Conservation (phyloP, 2,797 vertebrate species). For the Coregonus suidteri region DNA sequence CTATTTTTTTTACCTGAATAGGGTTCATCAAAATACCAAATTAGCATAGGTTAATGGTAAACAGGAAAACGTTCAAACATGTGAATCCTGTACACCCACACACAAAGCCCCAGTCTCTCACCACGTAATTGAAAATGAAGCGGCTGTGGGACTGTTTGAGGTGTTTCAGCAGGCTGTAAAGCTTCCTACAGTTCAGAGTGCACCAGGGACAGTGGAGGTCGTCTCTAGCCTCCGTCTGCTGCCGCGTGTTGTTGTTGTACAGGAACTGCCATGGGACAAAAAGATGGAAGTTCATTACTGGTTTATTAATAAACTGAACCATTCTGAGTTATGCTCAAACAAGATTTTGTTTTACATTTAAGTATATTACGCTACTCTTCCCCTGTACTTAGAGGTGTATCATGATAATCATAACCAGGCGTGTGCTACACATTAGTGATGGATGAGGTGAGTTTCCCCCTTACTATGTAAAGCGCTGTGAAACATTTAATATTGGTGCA, state of each 20-base stretch:
- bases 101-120: constrained; percentile 66
- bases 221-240: constrained; percentile 96
- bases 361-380: background rate
- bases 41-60: too few relatives aligned
- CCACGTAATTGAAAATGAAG: constrained; percentile 99
- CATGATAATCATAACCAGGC: too few relatives aligned
- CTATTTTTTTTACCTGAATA: too few relatives aligned
- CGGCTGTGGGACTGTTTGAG: constrained; percentile 98
- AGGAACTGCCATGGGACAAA: constrained; percentile 80
- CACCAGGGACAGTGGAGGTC: constrained; percentile 99
- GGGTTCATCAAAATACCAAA: too few relatives aligned
- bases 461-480: background rate
- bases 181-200: constrained; percentile 95
- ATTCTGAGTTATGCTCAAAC: background rate
- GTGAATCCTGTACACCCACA: too few relatives aligned
- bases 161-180: constrained; percentile 98
- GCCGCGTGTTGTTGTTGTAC: constrained; percentile 97
- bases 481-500: background rate
- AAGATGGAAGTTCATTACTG: background rate
- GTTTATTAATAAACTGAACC: background rate
- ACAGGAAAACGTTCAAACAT: too few relatives aligned
- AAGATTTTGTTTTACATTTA: background rate
- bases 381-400: background rate
- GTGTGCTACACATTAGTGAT: too few relatives aligned
- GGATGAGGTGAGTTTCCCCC: too few relatives aligned